Evolutionary conservation across 2,113 vertebrate genomes (phyloP).

Genomic region (Anarrhichthys ocellatus): DNA sequence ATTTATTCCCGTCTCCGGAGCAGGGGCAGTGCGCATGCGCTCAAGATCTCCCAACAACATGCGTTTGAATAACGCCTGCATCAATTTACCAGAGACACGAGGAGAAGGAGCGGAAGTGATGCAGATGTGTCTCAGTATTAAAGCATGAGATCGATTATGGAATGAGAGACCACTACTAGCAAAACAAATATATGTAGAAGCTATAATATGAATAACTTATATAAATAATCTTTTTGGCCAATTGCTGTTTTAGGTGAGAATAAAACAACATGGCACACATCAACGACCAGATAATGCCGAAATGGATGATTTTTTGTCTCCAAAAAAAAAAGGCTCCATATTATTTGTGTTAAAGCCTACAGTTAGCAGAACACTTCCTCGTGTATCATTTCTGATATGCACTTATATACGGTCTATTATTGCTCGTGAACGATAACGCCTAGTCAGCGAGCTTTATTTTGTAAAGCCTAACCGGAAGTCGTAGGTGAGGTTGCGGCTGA

Average conservation of each 20-base stretch:
- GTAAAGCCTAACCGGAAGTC: too few species aligned
- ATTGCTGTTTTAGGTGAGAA: not conserved
- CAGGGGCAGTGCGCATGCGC: conserved; percentile 76
- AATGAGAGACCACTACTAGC: accelerated
- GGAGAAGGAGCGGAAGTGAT: conserved; percentile 30
- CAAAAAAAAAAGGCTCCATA: not conserved
- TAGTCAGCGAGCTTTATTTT: too few species aligned
- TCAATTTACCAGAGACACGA: not conserved
- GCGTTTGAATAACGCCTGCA: conserved; percentile 53
- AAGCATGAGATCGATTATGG: not conserved
- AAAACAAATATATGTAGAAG: not conserved
- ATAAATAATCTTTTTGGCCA: not conserved
- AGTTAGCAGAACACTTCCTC: not conserved
- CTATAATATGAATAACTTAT: too few species aligned
- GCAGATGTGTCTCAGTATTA: not conserved
- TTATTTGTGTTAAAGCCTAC: not conserved
- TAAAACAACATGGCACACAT: not conserved
- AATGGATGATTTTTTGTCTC: not conserved
- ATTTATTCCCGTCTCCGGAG: conserved; percentile 35
- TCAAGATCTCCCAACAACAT: conserved; percentile 59
- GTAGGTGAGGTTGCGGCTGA: too few species aligned
- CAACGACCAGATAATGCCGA: not conserved
- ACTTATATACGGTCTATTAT: not conserved
- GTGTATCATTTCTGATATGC: not conserved
- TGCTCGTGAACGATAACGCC: too few species aligned